Conservation (phyloP, 2,888 invertebrate genomes). For the Phyto melanocephala region DNA sequence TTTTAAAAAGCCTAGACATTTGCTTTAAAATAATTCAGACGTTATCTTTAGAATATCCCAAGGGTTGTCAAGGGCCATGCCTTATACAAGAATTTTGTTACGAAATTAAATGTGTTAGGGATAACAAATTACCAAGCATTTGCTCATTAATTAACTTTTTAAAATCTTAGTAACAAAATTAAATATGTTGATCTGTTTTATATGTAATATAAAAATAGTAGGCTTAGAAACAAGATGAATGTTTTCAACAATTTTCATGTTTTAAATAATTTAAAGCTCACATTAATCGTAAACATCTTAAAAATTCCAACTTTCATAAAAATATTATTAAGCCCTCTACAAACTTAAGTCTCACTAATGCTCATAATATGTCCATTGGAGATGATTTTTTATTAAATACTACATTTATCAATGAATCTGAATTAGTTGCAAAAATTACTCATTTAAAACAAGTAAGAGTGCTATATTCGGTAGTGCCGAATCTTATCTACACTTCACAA, state of each 20-base stretch:
- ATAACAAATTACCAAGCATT: background rate
- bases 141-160: background rate
- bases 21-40: background rate
- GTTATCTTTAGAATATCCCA: background rate
- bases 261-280: conserved; percentile 15
- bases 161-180: background rate
- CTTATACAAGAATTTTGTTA: background rate
- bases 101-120: background rate
- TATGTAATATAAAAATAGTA: background rate
- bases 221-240: background rate
- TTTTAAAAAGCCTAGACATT: background rate
- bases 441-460: too few species aligned
- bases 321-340: background rate
- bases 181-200: background rate
- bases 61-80: background rate
- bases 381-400: background rate
- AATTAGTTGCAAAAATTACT: conserved; percentile 15
- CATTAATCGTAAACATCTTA: conserved; percentile 16
- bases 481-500: too few species aligned
- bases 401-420: background rate
- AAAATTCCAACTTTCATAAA: background rate
- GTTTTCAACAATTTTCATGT: conserved; percentile 15
- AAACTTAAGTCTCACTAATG: background rate
- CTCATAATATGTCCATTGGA: background rate
- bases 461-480: too few species aligned